Conservation (phyloP, 2,888 invertebrate genomes). For the Lordiphosa fenestrarum region DNA sequence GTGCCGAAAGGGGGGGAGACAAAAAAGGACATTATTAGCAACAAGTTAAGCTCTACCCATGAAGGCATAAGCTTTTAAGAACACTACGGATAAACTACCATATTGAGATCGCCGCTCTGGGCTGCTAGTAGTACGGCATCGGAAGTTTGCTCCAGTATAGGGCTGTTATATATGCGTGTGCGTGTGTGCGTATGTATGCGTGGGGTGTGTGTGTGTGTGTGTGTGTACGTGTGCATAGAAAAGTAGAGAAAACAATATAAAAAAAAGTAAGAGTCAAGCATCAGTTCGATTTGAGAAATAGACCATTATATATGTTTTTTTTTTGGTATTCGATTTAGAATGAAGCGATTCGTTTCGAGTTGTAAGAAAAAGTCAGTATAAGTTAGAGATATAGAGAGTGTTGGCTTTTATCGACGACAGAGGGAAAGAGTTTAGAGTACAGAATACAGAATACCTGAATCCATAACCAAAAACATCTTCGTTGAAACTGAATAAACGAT, state of each 20-base stretch:
- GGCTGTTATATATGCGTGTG: constrained; percentile 80
- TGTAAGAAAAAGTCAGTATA: constrained; percentile 3
- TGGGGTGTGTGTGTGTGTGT: constrained; percentile 23
- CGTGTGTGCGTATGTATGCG: constrained; percentile 5
- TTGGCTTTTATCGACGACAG: constrained; percentile 1
- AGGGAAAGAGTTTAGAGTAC: constrained; percentile 13
- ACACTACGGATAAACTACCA: constrained; percentile 81
- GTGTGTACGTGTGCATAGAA: constrained; percentile 31
- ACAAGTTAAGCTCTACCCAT: not conserved
- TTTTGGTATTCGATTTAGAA: constrained; percentile 3
- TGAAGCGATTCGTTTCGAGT: constrained; percentile 3
- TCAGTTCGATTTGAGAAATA: constrained; percentile 42
- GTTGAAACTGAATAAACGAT: constrained; percentile 90
- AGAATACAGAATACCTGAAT: constrained; percentile 74
- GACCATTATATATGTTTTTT: too few species aligned
- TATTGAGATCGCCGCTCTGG: constrained; percentile 89
- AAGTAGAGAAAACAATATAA: constrained; percentile 39
- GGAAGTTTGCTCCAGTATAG: constrained; percentile 90
- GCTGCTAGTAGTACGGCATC: constrained; percentile 91
- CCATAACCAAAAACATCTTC: constrained; percentile 86
- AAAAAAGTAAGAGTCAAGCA: constrained; percentile 47
- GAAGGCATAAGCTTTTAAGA: not conserved
- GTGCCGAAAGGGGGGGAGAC: not conserved
- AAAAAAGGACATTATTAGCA: too few species aligned
- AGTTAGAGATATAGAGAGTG: constrained; percentile 17